Base-by-base conservation (phyloP, 2,888 invertebrate genomes). In the Epistrophella euchroma region DNA sequence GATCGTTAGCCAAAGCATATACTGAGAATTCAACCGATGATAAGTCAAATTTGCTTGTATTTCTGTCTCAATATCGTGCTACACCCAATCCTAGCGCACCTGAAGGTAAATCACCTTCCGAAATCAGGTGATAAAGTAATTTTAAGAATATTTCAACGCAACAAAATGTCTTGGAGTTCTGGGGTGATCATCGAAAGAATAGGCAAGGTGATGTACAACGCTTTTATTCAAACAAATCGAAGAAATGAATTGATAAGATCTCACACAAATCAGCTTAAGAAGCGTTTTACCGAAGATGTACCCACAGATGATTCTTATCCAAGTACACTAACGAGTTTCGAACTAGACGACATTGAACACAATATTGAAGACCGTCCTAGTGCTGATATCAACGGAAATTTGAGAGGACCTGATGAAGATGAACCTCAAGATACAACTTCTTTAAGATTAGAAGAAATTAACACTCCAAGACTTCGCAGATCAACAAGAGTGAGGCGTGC, bases 61-160 rank as follows among this genome's bases (percentile, higher is more conserved):
- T n/a, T n/a, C 40, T 40, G 4, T 40, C 15, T 2, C 40, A 40
- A 6, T 40, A 15, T n/a, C 56, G 56, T 37, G 35, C 35, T 37
- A 37, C 35, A 37, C 35, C 35, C 10, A 37, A 37, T 37, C 35
- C 35, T 11, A 37, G 11, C 11, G 35, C 28, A 56, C 11, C 32
- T 56, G 56, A 56, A 10, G 56, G 56, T 56, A n/a, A 32, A 56
- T 56, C 56, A n/a, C 56, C 56, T 1, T 56, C 32, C 5, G 56
- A 56, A 56, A 40, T 15, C 40, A 15, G 40, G 40, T 0, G 40
- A 40, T 15, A 40, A 40, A 15, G 40, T 40, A 15, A 15, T 40
- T 40, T 15, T 15, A 4, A 40, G 15, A 40, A 40, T 4, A 15
- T 40, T 40, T 11, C 2, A 15, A 4, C 40, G 4, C 15, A 40